phyloP scores from a whole-genome alignment of 2,113 vertebrate genomes.

The Strix uralensis region DNA sequence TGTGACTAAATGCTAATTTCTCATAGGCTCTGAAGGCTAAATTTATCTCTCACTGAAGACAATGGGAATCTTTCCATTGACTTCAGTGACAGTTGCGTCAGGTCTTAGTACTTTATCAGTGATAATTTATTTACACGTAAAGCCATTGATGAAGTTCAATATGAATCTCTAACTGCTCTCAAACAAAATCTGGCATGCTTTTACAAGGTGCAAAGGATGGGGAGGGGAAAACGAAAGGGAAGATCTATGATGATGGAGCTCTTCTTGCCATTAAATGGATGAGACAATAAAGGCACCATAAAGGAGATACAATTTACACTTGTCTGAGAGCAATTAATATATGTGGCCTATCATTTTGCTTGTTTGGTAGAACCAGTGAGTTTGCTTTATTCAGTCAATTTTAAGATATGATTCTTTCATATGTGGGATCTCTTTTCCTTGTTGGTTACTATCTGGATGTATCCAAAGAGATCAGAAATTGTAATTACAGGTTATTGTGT shows the following conservation, averaged over 20 bases:
- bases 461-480: background rate
- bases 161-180: background rate
- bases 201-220: background rate
- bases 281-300: background rate
- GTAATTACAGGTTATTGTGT: background rate
- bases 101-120: background rate
- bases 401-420: background rate
- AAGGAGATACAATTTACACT: background rate
- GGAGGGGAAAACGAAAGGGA: background rate
- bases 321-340: background rate
- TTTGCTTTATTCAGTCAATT: background rate
- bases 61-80: background rate
- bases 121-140: background rate
- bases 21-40: background rate
- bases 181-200: background rate
- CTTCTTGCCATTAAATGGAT: background rate
- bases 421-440: background rate
- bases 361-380: background rate
- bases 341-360: background rate
- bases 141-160: background rate
- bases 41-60: background rate
- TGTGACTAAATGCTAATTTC: background rate
- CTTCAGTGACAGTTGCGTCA: background rate
- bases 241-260: background rate
- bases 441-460: background rate